Conservation (phyloP, 2,888 invertebrate genomes). For the Pandemis heparana region DNA sequence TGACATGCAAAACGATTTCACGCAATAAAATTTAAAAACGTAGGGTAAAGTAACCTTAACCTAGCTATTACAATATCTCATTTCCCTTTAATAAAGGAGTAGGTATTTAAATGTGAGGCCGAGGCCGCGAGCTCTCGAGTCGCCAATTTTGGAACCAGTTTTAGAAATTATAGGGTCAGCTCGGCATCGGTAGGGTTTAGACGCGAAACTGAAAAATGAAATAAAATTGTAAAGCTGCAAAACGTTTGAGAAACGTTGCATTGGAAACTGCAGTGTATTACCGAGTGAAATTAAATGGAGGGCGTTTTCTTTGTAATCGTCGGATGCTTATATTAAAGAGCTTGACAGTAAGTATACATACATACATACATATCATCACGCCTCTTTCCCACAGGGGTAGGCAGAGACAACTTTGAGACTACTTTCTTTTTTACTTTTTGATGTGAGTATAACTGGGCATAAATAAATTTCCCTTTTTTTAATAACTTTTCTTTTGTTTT, state of each 20-base stretch:
- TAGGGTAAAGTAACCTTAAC: slow-evolving; percentile 53
- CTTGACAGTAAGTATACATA: too few relatives aligned
- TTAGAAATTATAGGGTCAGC: slow-evolving; percentile 84
- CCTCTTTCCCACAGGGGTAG: too few relatives aligned
- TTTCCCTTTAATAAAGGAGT: slow-evolving; percentile 77
- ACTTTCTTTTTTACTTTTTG: too few relatives aligned
- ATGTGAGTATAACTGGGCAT: too few relatives aligned
- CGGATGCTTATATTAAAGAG: too few relatives aligned
- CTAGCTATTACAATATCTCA: slow-evolving; percentile 80
- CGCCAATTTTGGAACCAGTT: slow-evolving; percentile 84
- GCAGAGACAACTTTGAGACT: too few relatives aligned
- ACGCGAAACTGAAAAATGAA: slow-evolving; percentile 42
- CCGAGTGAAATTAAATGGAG: not conserved
- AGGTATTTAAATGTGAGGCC: slow-evolving; percentile 75
- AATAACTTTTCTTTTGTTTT: too few relatives aligned
- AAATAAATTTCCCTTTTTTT: too few relatives aligned
- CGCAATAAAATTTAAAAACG: slow-evolving; percentile 38
- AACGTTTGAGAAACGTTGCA: not conserved
- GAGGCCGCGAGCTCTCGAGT: slow-evolving; percentile 73
- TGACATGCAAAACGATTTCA: slow-evolving; percentile 27
- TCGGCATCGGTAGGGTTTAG: slow-evolving; percentile 61
- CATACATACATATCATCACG: too few relatives aligned
- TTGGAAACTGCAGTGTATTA: not conserved
- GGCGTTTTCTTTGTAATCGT: not conserved
- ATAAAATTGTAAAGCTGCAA: not conserved